Base-by-base conservation (phyloP, 1,140 invertebrate species). In the Atopsyche davidsoni region DNA sequence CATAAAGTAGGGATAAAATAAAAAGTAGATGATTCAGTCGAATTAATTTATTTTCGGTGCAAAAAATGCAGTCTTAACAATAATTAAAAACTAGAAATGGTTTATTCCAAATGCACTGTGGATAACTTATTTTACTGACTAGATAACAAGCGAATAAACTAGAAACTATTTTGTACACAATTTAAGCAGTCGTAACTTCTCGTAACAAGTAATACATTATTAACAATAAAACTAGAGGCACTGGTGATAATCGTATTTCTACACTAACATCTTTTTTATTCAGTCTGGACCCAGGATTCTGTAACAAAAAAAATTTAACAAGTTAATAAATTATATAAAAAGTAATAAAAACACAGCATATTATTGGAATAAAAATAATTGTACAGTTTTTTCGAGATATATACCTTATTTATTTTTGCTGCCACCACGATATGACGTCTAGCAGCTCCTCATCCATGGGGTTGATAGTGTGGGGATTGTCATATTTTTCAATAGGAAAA, bases 381-480 rank as follows among this genome's bases (percentile, higher is more conserved):
- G n/a, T n/a, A n/a, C 25, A 50, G 22, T 31, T 23, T 34, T n/a
- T 32, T 42, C n/a, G 16, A 35, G 34, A 57, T 62, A 65, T 63
- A 67, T 66, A 73, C 69, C 47, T 64, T 57, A 59, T 58, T 61
- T 69, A 75, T 73, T 73, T 74, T 46, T 79, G 75, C 64, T 89
- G 85, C 86, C 86, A 92, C 79, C 83, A 87, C n/a, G 81, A 84
- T 47, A 89, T 86, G 49, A 84, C 86, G 62, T 91, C 88, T 3
- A 92, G 72, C 0, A 92, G 74, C 57, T 90, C 87, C 57, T 91
- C 87, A 60, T 92, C 72, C 69, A 73, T 72, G 2, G 67, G 63
- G 83, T 76, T 46, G 82, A 75, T 63, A 46, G 60, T 70, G 61
- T 74, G 42, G 14, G 71, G 59, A 24, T 70, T 70, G 40, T 74